A percentile compares a stretch with the other conserved stretches of the same genome.
Evolutionary conservation across 2,888 invertebrate species (phyloP).

Genomic region (Oegoconia quadripuncta): DNA sequence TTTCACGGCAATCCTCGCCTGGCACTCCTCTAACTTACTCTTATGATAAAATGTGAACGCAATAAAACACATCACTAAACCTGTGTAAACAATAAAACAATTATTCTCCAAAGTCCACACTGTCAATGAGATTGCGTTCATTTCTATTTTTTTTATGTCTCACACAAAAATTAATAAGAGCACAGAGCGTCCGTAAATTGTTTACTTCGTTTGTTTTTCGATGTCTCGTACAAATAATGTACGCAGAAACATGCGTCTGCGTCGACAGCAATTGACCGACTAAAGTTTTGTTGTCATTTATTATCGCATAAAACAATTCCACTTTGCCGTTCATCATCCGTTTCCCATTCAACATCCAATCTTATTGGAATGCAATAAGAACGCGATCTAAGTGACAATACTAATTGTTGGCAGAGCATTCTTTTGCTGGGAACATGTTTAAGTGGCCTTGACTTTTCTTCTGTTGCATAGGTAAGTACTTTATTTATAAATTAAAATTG

Average conservation of each 20-base stretch:
- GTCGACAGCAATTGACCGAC: slow-evolving; percentile 1
- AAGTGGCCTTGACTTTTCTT: slow-evolving; percentile 4
- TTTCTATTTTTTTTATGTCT: slow-evolving; percentile 26
- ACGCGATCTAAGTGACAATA: neutral
- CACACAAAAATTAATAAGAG: no score
- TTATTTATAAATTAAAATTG: no score
- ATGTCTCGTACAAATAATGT: neutral
- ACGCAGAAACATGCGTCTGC: slow-evolving; percentile 6
- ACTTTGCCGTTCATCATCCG: neutral
- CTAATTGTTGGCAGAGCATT: neutral
- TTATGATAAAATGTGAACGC: slow-evolving; percentile 62
- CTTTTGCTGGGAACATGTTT: slow-evolving; percentile 1
- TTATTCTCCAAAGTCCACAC: slow-evolving; percentile 67
- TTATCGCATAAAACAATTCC: neutral
- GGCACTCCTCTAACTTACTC: slow-evolving; percentile 52
- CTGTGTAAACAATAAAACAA: slow-evolving; percentile 63
- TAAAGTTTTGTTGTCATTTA: slow-evolving; percentile 11
- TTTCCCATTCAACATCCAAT: neutral
- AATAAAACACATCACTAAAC: slow-evolving; percentile 55
- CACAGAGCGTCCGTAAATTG: no score
- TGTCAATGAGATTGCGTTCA: slow-evolving; percentile 62
- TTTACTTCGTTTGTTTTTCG: neutral
- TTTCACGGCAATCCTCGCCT: slow-evolving; percentile 39
- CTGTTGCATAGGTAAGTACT: no score
- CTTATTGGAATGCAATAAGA: neutral